A percentile compares a stretch with the other conserved stretches of the same genome.
Conservation (phyloP, 2,888 invertebrate species). For the Drosophila picticornis region DNA sequence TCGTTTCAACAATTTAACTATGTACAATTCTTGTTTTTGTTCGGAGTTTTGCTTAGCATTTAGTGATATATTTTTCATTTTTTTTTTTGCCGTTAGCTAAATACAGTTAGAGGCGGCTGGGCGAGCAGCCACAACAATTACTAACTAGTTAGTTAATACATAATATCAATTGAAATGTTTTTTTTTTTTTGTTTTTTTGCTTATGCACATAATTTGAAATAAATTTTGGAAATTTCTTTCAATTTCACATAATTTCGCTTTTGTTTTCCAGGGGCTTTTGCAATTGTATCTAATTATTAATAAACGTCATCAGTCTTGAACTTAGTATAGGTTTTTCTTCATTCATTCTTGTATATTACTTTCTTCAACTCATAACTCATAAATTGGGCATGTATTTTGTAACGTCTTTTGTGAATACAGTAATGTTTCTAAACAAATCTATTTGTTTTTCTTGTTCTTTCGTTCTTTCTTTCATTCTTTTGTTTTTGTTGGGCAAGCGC, state of each 20-base stretch:
- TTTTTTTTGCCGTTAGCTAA: slow-evolving; percentile 23
- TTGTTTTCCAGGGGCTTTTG: slow-evolving; percentile 20
- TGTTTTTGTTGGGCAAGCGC: slow-evolving; percentile 20
- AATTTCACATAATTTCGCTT: slow-evolving; percentile 39
- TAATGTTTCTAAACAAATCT: slow-evolving; percentile 27
- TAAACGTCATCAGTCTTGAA: slow-evolving; percentile 84
- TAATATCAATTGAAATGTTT: slow-evolving; percentile 56
- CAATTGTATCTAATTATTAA: slow-evolving; percentile 73
- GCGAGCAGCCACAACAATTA: slow-evolving; percentile 54
- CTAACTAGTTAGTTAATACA: slow-evolving; percentile 43
- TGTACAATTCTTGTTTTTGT: slow-evolving; percentile 38
- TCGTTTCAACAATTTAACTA: slow-evolving; percentile 64
- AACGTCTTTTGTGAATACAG: slow-evolving; percentile 56
- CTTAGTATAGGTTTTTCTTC: slow-evolving; percentile 75
- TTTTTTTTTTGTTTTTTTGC: slow-evolving; percentile 2
- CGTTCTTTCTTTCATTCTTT: not conserved
- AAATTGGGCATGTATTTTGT: slow-evolving; percentile 40
- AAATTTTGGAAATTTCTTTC: slow-evolving; percentile 53
- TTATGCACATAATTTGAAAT: slow-evolving; percentile 49
- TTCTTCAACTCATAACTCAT: slow-evolving; percentile 30
- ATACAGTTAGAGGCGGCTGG: slow-evolving; percentile 34
- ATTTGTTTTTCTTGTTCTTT: not conserved
- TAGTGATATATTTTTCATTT: slow-evolving; percentile 51
- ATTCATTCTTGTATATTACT: slow-evolving; percentile 12
- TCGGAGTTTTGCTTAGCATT: slow-evolving; percentile 65